Base-by-base conservation (phyloP, 1,140 invertebrate species). In the Pseudomyrmex concolor region DNA sequence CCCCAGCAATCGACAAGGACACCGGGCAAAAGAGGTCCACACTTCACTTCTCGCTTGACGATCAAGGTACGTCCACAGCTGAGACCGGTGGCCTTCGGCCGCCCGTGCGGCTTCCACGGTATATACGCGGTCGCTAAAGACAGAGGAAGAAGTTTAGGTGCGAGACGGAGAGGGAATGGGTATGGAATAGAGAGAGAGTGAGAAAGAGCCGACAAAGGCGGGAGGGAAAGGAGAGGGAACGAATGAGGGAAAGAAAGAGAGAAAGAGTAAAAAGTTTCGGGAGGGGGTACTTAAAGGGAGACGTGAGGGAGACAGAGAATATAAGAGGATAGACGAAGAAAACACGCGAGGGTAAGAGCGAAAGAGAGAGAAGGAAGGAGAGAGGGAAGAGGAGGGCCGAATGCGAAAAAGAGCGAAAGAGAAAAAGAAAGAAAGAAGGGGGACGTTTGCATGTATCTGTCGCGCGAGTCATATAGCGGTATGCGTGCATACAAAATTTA, bases 41-140 rank as follows among this genome's bases (percentile, higher is more conserved):
- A 84, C 87, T 89, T 89, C 83, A 84, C 87, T 89, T 88, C 76
- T 87, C 87, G 86, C 62, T 72, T 68, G 84, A 89, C 88, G 87
- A 88, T 89, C 88, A 89, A 89, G 88, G 88, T 89, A 89, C 84
- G 88, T 89, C 71, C 84, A 86, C 88, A 84, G 87, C 73, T 88
- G 84, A 84, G 86, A 86, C 62, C 45, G 73, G 86, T 88, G 87
- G 87, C 87, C 87, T 89, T 89, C 86, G 80, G 84, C 84, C 80
- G 84, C 86, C 68, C 77, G 86, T 82, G 57, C 86, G 78, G 78
- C 77, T 88, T 76, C 76, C 71, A 84, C 73, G 66, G 83, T 87
- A 74, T 34, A 34, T 80, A 80, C 66, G 76, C 66, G 76, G 55
- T 80, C 66, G 76, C 66, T 80, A 87, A 77, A 84, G 82, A 88